Conservation (phyloP, 2,797 vertebrate genomes). For the Ceryle rudis region DNA sequence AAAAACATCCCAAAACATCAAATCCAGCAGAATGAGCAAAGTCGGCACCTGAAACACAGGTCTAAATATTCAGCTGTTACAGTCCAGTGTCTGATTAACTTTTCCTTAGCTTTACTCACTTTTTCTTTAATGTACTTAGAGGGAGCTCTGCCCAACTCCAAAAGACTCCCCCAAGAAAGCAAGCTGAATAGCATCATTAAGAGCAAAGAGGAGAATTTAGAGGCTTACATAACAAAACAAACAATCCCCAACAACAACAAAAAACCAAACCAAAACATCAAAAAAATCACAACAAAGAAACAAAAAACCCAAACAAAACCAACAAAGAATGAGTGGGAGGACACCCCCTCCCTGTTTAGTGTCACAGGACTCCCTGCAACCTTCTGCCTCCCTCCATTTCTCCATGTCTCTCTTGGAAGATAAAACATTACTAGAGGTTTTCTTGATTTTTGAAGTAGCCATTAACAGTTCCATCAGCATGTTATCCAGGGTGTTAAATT, state of each 20-base stretch:
- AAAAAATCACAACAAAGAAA: neutral
- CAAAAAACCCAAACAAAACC: too few relatives aligned
- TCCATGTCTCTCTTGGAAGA: neutral
- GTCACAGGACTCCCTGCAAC: neutral
- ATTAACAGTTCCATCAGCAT: neutral
- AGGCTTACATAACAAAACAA: neutral
- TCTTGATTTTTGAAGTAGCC: neutral
- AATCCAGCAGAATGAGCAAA: neutral
- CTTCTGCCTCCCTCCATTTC: neutral
- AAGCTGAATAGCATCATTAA: neutral
- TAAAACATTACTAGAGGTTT: neutral
- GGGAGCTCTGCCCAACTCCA: neutral
- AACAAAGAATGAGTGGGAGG: neutral
- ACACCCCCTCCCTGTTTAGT: neutral
- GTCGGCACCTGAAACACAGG: neutral
- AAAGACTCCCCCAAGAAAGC: neutral
- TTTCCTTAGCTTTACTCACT: neutral
- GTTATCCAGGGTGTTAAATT: neutral
- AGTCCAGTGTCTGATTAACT: neutral
- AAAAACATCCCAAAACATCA: neutral
- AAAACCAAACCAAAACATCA: too few relatives aligned
- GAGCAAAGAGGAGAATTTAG: neutral
- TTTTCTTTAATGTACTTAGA: neutral
- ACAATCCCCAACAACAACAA: too few relatives aligned
- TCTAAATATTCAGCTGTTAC: neutral